These are phyloP conservation scores for Acronicta alni DNA, from an alignment of 2,888 invertebrate species.

Conservation along the genomic window DNA sequence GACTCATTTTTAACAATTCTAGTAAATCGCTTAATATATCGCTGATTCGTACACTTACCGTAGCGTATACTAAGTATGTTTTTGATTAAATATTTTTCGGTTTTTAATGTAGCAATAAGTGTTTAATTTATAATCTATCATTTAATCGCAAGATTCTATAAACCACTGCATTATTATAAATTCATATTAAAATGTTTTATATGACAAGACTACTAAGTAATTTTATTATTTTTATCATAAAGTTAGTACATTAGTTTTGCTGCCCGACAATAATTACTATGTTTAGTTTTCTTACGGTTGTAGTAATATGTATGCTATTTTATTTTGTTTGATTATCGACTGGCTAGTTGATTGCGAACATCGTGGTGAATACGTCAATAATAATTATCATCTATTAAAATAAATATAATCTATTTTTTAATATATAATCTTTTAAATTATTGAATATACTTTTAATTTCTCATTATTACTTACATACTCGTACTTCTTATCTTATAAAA, in stretches of 20 bases:
- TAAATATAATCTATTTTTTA: too few relatives aligned
- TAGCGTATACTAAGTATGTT: constrained; percentile 57
- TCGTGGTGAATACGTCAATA: constrained; percentile 62
- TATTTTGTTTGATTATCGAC: constrained; percentile 52
- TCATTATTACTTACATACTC: neutral
- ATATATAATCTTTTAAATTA: constrained; percentile 21
- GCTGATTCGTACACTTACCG: constrained; percentile 33
- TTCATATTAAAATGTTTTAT: constrained; percentile 63
- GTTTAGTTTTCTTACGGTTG: constrained; percentile 73
- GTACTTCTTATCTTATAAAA: constrained; percentile 1
- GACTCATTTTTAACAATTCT: constrained; percentile 33
- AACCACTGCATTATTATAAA: constrained; percentile 52
- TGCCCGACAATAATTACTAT: constrained; percentile 81
- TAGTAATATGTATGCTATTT: constrained; percentile 64
- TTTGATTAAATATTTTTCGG: constrained; percentile 60
- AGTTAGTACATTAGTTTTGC: constrained; percentile 75
- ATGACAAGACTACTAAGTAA: constrained; percentile 73
- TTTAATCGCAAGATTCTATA: constrained; percentile 66
- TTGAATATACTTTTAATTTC: constrained; percentile 5
- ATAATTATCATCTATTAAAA: constrained; percentile 18
- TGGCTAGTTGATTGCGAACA: constrained; percentile 58
- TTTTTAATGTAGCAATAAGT: constrained; percentile 68
- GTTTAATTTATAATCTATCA: constrained; percentile 72
- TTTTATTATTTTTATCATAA: constrained; percentile 69
- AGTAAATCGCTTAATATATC: constrained; percentile 23